Evolutionary conservation across 1,140 invertebrate genomes (phyloP).

Genomic region (Brachionus sp.): DNA sequence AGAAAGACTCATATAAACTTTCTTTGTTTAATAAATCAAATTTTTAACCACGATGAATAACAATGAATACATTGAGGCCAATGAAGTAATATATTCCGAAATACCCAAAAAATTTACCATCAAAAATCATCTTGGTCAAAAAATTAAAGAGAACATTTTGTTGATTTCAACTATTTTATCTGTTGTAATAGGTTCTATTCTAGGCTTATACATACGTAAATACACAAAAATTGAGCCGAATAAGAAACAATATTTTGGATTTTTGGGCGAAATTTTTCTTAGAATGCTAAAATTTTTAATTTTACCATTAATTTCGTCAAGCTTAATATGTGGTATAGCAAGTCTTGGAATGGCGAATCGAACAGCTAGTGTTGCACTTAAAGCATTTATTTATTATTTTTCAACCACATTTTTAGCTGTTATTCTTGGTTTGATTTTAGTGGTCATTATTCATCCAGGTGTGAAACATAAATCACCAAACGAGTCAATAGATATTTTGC

Average conservation of each 20-base stretch:
- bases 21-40: neutral
- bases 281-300: constrained; percentile 32
- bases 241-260: constrained; percentile 34
- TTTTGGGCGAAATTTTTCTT: constrained; percentile 34
- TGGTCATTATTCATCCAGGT: constrained; percentile 61
- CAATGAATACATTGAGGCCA: neutral
- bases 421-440: constrained; percentile 58
- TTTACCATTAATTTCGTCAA: constrained; percentile 23
- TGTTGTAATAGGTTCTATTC: neutral
- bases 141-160: constrained; percentile 7
- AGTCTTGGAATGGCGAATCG: neutral
- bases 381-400: constrained; percentile 22
- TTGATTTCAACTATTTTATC: neutral
- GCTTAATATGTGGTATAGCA: constrained; percentile 5
- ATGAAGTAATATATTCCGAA: neutral
- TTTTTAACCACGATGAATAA: neutral
- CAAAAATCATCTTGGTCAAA: neutral
- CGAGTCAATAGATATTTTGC: neutral
- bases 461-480: neutral
- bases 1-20: neutral
- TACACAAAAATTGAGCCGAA: neutral
- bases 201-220: neutral
- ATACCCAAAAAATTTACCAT: constrained; percentile 10
- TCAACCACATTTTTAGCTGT: constrained; percentile 28
- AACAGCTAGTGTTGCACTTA: constrained; percentile 50